A percentile compares a stretch with the other conserved stretches of the same genome.
These are phyloP conservation scores for Ctenopoma multispine DNA, from an alignment of 2,797 vertebrate genomes.

Conservation along the genomic window DNA sequence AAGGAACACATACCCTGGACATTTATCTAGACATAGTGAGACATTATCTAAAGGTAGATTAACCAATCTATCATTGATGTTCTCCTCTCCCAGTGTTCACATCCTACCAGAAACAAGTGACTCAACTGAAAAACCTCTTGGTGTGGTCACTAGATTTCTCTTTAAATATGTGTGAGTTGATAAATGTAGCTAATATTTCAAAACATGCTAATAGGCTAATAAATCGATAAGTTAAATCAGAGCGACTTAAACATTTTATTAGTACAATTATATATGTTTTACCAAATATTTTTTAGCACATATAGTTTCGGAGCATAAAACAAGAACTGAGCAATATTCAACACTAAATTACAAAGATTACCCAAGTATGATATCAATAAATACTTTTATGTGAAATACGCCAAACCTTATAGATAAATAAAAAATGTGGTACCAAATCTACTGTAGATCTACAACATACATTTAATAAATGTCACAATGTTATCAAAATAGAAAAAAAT, in stretches of 20 bases:
- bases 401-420: constrained; percentile 24
- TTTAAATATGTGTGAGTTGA: neutral
- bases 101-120: constrained; percentile 18
- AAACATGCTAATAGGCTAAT: neutral
- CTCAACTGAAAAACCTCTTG: constrained; percentile 1
- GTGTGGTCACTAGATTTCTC: neutral
- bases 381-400: constrained; percentile 14
- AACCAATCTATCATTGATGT: constrained; percentile 60
- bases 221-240: constrained; percentile 16
- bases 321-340: constrained; percentile 6
- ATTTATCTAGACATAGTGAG: constrained; percentile 65
- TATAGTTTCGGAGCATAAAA: constrained; percentile 3
- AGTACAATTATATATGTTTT: constrained; percentile 10
- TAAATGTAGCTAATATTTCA: neutral
- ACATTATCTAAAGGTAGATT: constrained; percentile 54
- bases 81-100: constrained; percentile 9
- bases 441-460: constrained; percentile 3
- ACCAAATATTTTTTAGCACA: constrained; percentile 1
- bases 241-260: constrained; percentile 24
- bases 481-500: constrained; percentile 11
- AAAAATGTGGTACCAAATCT: constrained; percentile 7
- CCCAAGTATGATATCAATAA: constrained; percentile 29
- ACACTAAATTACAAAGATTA: constrained; percentile 29
- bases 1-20: constrained; percentile 43
- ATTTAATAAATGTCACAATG: constrained; percentile 3